These are phyloP conservation scores for Autographa pulchrina DNA, from an alignment of 2,888 invertebrate genomes.

Conservation along the genomic window DNA sequence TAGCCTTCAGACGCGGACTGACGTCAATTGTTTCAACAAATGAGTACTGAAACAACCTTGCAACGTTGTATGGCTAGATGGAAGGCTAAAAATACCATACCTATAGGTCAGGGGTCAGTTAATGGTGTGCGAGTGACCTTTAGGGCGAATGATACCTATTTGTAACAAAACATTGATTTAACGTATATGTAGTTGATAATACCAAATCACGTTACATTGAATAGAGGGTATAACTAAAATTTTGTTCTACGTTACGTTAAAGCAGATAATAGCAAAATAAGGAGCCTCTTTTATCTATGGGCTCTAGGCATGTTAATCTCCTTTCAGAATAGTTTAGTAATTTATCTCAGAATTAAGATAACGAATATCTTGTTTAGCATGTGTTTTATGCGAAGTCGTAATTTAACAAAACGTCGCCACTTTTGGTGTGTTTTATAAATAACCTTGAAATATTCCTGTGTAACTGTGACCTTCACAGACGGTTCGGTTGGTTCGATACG, in stretches of 20 bases:
- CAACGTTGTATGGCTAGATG: conserved; percentile 72
- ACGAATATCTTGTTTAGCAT: conserved; percentile 18
- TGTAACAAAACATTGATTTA: conserved; percentile 52
- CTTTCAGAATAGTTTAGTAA: conserved; percentile 49
- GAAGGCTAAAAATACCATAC: conserved; percentile 85
- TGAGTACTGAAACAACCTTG: conserved; percentile 80
- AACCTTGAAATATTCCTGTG: conserved; percentile 58
- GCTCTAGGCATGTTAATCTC: conserved; percentile 50
- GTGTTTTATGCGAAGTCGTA: not conserved
- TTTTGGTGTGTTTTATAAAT: conserved; percentile 48
- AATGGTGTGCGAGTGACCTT: conserved; percentile 60
- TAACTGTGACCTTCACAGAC: conserved; percentile 72
- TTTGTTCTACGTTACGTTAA: not conserved
- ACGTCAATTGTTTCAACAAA: conserved; percentile 88
- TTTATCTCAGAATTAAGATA: conserved; percentile 63
- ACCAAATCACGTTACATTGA: conserved; percentile 9
- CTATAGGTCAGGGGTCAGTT: conserved; percentile 82
- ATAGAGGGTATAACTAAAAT: conserved; percentile 19
- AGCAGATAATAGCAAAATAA: not conserved
- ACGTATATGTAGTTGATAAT: conserved; percentile 26
- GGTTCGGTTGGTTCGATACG: conserved; percentile 78
- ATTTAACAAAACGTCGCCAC: conserved; percentile 13
- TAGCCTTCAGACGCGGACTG: conserved; percentile 78
- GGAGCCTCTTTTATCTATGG: conserved; percentile 64
- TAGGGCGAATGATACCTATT: conserved; percentile 48